Evolutionary conservation across 2,797 vertebrate genomes (phyloP).

Genomic region (Tokudaia muenninki): DNA sequence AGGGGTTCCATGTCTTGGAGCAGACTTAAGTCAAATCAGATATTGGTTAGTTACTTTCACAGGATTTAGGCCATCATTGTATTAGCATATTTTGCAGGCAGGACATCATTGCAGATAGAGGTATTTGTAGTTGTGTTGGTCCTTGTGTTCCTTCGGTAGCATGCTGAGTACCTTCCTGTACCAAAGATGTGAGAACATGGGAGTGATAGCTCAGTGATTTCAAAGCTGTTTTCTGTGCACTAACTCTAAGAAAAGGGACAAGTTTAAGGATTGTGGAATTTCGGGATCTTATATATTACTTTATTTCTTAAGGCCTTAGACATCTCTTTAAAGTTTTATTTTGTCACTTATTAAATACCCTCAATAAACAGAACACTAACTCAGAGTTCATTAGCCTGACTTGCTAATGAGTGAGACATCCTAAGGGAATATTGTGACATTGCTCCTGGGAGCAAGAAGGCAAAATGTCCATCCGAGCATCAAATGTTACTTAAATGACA

Average conservation of each 20-base stretch:
- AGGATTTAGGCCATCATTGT: background rate
- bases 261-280: background rate
- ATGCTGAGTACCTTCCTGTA: background rate
- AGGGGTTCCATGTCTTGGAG: background rate
- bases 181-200: background rate
- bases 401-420: background rate
- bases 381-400: background rate
- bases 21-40: background rate
- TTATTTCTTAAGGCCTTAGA: background rate
- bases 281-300: background rate
- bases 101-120: no score
- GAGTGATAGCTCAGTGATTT: background rate
- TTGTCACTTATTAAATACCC: background rate
- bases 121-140: background rate
- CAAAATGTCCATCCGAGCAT: background rate
- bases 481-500: background rate
- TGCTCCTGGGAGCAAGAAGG: background rate
- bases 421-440: rapidly evolving
- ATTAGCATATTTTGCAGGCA: background rate
- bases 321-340: slow-evolving; percentile 6
- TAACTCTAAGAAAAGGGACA: background rate
- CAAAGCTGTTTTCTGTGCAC: background rate
- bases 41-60: background rate
- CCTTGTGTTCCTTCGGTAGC: no score
- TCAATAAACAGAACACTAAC: background rate